These are phyloP conservation scores for Sprattus sprattus DNA, from an alignment of 2,113 vertebrate species.

Conservation along the genomic window DNA sequence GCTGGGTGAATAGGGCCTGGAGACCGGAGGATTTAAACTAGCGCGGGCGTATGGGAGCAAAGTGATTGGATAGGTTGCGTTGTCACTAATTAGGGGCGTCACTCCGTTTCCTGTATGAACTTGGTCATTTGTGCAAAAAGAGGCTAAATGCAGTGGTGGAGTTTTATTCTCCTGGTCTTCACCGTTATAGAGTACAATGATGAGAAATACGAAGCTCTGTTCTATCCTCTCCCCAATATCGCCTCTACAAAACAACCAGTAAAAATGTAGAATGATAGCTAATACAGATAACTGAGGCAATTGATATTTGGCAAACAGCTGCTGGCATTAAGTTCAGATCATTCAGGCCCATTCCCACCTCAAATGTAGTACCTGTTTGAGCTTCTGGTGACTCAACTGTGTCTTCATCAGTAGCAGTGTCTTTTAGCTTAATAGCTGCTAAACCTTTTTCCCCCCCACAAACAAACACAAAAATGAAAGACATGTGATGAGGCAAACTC, in stretches of 20 bases:
- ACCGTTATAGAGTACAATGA: neutral
- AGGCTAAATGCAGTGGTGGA: neutral
- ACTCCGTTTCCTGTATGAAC: too few species aligned
- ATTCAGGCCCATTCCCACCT: neutral
- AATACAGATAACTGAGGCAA: neutral
- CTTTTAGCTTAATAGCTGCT: constrained; percentile 40
- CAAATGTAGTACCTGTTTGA: constrained; percentile 48
- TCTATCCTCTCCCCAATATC: neutral
- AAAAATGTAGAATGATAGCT: neutral
- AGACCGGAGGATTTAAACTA: too few species aligned
- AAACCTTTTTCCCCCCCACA: constrained; percentile 50
- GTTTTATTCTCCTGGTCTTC: neutral
- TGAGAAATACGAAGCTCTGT: neutral
- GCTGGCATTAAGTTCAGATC: neutral
- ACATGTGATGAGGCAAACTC: constrained; percentile 9
- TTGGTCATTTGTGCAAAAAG: neutral
- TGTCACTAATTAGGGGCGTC: too few species aligned
- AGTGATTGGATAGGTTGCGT: too few species aligned
- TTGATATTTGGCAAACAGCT: neutral
- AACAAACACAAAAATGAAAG: constrained; percentile 18
- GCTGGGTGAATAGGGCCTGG: too few species aligned
- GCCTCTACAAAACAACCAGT: neutral
- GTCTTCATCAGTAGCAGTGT: constrained; percentile 36
- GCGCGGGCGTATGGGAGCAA: too few species aligned
- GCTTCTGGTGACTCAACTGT: constrained; percentile 39